These are phyloP conservation scores for Catharus minimus DNA, from an alignment of 2,113 vertebrate species.

Conservation along the genomic window DNA sequence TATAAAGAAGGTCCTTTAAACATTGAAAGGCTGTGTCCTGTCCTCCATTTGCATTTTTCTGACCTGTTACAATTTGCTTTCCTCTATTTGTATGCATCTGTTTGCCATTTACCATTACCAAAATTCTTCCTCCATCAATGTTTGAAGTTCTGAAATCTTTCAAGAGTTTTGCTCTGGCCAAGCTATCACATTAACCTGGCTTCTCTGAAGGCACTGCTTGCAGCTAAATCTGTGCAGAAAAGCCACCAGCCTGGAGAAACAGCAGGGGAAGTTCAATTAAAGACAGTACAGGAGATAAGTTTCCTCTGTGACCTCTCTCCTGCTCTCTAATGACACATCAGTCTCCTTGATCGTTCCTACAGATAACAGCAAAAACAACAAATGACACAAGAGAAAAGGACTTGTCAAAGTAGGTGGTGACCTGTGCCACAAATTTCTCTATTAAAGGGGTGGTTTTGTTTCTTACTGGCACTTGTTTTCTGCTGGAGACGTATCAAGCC, in stretches of 20 bases:
- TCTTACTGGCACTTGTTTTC: background rate
- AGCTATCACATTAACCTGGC: background rate
- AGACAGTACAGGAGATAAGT: background rate
- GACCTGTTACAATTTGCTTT: background rate
- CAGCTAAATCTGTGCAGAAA: background rate
- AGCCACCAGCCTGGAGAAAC: constrained; percentile 2
- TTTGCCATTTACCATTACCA: background rate
- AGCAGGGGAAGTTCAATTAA: constrained; percentile 30
- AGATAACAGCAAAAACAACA: constrained; percentile 9
- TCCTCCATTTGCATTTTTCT: background rate
- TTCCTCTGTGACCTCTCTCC: background rate
- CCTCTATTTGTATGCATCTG: background rate
- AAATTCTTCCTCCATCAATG: background rate
- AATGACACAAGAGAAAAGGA: constrained; percentile 1
- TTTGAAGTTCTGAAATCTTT: background rate
- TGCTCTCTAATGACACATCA: background rate
- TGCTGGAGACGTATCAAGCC: background rate
- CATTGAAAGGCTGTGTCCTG: background rate
- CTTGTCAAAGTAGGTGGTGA: constrained; percentile 13
- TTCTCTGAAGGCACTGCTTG: background rate
- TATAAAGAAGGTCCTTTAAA: background rate
- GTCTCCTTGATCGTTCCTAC: constrained; percentile 24
- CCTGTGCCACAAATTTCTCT: background rate
- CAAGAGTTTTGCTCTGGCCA: background rate
- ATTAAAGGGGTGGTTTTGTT: background rate